Evolutionary conservation across 1,140 invertebrate genomes (phyloP).

Genomic region (Asobara japonica): DNA sequence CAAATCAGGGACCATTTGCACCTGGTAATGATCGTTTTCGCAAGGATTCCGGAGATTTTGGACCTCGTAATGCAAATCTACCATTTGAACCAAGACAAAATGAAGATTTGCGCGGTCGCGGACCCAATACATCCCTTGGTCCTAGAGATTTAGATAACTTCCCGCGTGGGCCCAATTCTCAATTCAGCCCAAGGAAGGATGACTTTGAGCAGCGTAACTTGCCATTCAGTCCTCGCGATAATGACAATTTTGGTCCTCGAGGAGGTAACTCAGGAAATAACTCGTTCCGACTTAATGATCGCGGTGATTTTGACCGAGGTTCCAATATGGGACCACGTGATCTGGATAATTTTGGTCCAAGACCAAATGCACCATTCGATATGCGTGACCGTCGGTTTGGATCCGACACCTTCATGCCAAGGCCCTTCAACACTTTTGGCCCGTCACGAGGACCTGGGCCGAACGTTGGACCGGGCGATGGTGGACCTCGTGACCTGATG

Average conservation of each 20-base stretch:
- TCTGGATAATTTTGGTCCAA: constrained; percentile 22
- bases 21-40: background rate
- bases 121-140: constrained; percentile 42
- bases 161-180: constrained; percentile 10
- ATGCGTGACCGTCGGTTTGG: constrained; percentile 34
- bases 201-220: constrained; percentile 20
- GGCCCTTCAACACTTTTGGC: constrained; percentile 1
- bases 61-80: background rate
- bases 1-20: background rate
- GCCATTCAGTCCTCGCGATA: background rate
- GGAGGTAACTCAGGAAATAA: constrained; percentile 9
- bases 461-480: background rate
- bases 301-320: constrained; percentile 28
- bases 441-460: background rate
- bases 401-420: background rate
- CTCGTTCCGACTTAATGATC: constrained; percentile 24
- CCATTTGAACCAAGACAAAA: background rate
- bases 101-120: constrained; percentile 30
- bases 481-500: constrained; percentile 18
- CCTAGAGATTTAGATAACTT: constrained; percentile 35
- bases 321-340: constrained; percentile 14
- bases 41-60: background rate
- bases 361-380: background rate
- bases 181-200: constrained; percentile 17
- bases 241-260: constrained; percentile 31